Base-by-base conservation (phyloP, 1,140 invertebrate species). In the Nephila pilipes region DNA sequence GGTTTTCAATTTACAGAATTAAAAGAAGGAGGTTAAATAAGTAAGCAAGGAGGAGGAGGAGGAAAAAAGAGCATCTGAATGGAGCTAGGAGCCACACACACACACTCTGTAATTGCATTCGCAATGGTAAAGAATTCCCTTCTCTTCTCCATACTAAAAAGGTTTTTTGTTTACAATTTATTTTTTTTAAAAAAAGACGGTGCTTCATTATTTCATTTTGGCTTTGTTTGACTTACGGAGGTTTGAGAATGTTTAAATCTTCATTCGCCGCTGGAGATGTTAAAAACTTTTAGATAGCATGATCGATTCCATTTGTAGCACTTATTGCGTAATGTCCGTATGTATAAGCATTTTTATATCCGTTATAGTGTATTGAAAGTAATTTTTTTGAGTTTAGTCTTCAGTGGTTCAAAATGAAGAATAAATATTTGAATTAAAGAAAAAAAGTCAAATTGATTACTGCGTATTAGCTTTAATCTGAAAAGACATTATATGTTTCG, bases 1-100 rank as follows among this genome's bases (percentile, higher is more conserved):
- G 80, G 60, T 85, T 92, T 92, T 92, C 81, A 92, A 85, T 92
- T 92, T 92, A 55, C 20, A 85, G 90, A 92, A 92, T 92, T 92
- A 85, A 85, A 92, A 92, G 90, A 85, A 92, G 63, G n/a, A 57
- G 79, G 81, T 92, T 92, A 92, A 92, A 85, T 85, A 92, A 92
- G 90, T 85, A 92, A 85, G 83, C 60, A 92, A 65, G 57, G 1
- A 14, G 57, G 57, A 16, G 87, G 20, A 46, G n/a, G 16, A 57
- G 75, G 16, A 32, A 46, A 46, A 89, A 57, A 46, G 63, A 85
- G 60, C 90, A 85, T 69, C 80, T 85, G 90, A 92, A 85, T 57
- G 57, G n/a, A 22, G 79, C 57, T 22, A 14, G 32, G 65, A 85
- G 38, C n/a, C 36, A 8, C n/a, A n/a, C n/a, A n/a, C n/a, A n/a